Base-by-base conservation (phyloP, 2,888 invertebrate genomes). In the Eristalis intricaria region DNA sequence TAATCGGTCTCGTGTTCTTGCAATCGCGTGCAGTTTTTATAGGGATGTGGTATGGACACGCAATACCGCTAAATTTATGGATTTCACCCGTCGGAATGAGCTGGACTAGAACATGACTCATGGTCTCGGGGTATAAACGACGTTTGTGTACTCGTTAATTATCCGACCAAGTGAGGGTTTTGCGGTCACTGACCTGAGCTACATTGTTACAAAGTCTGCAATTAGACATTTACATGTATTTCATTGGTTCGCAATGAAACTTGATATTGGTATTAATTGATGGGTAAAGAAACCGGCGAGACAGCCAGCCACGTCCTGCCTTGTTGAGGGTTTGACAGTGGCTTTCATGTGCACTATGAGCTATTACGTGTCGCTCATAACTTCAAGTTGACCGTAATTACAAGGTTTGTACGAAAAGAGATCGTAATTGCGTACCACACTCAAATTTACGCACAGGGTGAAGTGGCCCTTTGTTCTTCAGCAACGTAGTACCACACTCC, bases 61-160 rank as follows among this genome's bases (percentile, higher is more conserved):
- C 88, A 78, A 88, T 56, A 58, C n/a, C 56, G 40, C 63, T 66
- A 75, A 86, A 79, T 86, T 78, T 79, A 86, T 86, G 78, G 63
- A 26, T 63, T 83, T 71, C 65, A 35, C 32, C 26, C 32, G 32
- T 15, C 70, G 50, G 58, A n/a, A 40, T 71, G 60, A 74, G 50
- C 61, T 13, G 50, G 68, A 58, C 66, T 50, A 50, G 50, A 50
- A 50, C 50, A 66, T 80, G 80, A 80, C 66, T 80, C 80, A 80
- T 13, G 50, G 50, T 19, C 50, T 15, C 8, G 1, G 50, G 43
- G 19, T 7, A 50, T 40, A 63, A 64, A 63, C 19, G 29, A 56
- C 60, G 56, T 40, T 19, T 23, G 69, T 22, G 38, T 61, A 35
- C 65, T 26, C 38, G 11, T 65, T 74, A 70, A 86, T 66, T 78